A percentile compares a stretch with the other conserved stretches of the same genome.
phyloP scores from a whole-genome alignment of 2,888 invertebrate genomes.

The Drosophila atripex region DNA sequence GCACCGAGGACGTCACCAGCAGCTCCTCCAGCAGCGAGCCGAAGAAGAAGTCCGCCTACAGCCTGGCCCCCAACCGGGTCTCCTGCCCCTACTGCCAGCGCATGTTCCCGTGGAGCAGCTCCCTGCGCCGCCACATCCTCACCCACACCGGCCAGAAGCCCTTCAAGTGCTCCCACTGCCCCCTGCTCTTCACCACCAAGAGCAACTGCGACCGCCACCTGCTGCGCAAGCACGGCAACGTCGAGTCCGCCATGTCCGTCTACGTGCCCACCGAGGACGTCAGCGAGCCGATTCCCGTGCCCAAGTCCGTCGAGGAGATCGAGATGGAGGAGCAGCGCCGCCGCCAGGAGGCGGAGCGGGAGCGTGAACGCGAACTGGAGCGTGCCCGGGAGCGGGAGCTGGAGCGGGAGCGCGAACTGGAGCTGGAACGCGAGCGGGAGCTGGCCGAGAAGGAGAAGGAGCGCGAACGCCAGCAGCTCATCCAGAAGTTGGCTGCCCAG shows the following conservation, averaged over 20 bases:
- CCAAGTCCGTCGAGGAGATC: slow-evolving; percentile 82
- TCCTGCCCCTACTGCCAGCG: slow-evolving; percentile 96
- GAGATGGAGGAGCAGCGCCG: slow-evolving; percentile 81
- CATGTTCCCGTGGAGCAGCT: slow-evolving; percentile 98
- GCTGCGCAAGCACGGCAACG: slow-evolving; percentile 92
- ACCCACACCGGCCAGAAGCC: slow-evolving; percentile 99
- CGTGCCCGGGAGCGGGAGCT: slow-evolving; percentile 44
- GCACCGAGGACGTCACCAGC: slow-evolving; percentile 88
- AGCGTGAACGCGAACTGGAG: slow-evolving; percentile 43
- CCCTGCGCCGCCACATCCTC: slow-evolving; percentile 94
- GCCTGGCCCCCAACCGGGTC: slow-evolving; percentile 96
- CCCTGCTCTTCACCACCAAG: slow-evolving; percentile 97
- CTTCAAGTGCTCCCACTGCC: slow-evolving; percentile 96
- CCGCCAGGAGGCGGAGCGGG: slow-evolving; percentile 69
- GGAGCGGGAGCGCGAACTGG: slow-evolving; percentile 54
- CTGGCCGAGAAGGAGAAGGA: slow-evolving; percentile 48
- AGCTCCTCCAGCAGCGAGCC: slow-evolving; percentile 72
- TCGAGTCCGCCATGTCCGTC: slow-evolving; percentile 83
- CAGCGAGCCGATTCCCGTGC: slow-evolving; percentile 82
- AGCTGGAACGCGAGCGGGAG: slow-evolving; percentile 71
- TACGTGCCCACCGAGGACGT: slow-evolving; percentile 85
- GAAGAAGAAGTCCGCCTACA: slow-evolving; percentile 97
- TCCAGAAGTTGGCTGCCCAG: slow-evolving; percentile 82
- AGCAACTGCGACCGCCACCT: slow-evolving; percentile 98
- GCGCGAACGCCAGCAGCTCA: slow-evolving; percentile 57